Percentiles rank a stretch among this genome's conserved stretches.
These are phyloP conservation scores for Ramphastos sulfuratus DNA, from an alignment of 2,113 vertebrate species.

Conservation along the genomic window DNA sequence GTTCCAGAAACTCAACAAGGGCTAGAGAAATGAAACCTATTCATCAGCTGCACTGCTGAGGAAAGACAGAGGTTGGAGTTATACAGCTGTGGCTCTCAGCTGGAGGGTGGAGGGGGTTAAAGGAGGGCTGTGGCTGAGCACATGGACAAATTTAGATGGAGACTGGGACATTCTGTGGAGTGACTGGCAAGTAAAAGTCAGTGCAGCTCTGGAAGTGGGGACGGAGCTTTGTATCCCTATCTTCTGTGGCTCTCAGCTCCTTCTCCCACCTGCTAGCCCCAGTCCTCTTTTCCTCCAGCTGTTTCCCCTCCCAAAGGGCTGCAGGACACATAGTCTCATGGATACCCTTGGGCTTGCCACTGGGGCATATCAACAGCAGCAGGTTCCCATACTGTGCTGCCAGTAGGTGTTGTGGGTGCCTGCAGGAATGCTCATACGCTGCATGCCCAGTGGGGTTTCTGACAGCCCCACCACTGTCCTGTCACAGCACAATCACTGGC, in stretches of 20 bases:
- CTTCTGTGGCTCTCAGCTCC: not conserved
- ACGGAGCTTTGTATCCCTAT: fast-evolving
- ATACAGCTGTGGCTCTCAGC: not conserved
- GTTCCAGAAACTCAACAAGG: fast-evolving
- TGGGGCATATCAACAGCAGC: fast-evolving
- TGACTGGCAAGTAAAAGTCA: not conserved
- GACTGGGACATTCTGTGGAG: not conserved
- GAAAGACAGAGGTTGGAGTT: not conserved
- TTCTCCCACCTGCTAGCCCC: not conserved
- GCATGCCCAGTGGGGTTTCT: not conserved
- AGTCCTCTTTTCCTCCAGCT: fast-evolving
- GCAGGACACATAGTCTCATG: fast-evolving
- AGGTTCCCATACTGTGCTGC: not conserved
- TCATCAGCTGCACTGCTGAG: fast-evolving
- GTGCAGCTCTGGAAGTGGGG: not conserved
- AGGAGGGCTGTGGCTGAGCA: not conserved
- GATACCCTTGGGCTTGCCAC: not conserved
- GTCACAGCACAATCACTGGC: not conserved
- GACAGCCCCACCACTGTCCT: fast-evolving
- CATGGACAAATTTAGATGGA: not conserved
- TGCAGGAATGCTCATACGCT: fast-evolving
- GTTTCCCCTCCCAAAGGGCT: fast-evolving
- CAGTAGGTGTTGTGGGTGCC: fast-evolving
- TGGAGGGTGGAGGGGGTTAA: not conserved
- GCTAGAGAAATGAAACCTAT: not conserved